These are phyloP conservation scores for Sceloporus undulatus DNA, from an alignment of 2,113 vertebrate species.

Conservation along the genomic window DNA sequence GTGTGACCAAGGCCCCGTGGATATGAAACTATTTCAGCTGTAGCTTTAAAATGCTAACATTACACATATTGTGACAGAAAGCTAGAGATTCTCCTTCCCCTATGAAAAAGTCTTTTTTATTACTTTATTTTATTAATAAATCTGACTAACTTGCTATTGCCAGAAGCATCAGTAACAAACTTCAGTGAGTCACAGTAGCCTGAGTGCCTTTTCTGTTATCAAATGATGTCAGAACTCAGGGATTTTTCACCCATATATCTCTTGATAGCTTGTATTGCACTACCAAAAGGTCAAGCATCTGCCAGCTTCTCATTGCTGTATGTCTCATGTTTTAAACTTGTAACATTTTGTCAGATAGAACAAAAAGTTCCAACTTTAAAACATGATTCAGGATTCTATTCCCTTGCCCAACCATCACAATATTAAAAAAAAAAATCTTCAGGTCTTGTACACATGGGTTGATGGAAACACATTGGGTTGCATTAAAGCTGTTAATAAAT, in stretches of 20 bases:
- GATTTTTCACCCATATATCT: neutral
- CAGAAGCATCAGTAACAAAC: neutral
- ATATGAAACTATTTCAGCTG: neutral
- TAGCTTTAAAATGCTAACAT: neutral
- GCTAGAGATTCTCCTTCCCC: neutral
- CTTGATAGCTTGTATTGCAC: neutral
- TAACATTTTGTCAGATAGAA: neutral
- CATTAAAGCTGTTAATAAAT: too few relatives aligned
- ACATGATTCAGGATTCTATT: neutral
- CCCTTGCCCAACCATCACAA: neutral
- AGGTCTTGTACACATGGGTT: neutral
- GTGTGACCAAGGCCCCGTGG: too few relatives aligned
- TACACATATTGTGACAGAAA: neutral
- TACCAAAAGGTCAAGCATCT: neutral
- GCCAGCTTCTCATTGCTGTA: neutral
- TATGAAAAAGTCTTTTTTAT: neutral
- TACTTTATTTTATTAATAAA: neutral
- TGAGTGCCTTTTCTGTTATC: neutral
- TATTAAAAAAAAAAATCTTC: neutral
- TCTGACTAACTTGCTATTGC: neutral
- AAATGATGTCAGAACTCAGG: neutral
- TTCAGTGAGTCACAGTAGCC: neutral
- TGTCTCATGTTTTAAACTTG: too few relatives aligned
- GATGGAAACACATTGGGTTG: neutral
- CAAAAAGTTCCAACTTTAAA: neutral